Evolutionary conservation across 2,888 invertebrate species (phyloP).

Genomic region (Drosophila vallismaia): DNA sequence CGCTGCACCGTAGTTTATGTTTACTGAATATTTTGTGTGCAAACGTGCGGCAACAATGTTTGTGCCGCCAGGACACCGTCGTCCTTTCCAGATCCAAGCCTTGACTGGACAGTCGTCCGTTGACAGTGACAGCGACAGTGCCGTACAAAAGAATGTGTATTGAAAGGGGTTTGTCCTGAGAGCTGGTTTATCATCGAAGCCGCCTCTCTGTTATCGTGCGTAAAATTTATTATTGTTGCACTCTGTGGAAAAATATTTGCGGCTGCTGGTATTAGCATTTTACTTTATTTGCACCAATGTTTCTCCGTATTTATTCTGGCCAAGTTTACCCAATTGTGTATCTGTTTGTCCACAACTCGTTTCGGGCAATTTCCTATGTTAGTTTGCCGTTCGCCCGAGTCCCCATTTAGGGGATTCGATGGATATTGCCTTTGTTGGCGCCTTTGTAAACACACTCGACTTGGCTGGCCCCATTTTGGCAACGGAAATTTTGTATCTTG

Average conservation of each 20-base stretch:
- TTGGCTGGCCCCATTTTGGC: slow-evolving; percentile 26
- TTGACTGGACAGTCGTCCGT: slow-evolving; percentile 19
- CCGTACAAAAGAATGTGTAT: neutral
- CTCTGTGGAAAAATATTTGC: slow-evolving; percentile 61
- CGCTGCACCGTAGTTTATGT: slow-evolving; percentile 55
- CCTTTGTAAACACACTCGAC: slow-evolving; percentile 38
- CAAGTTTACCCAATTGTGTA: slow-evolving; percentile 45
- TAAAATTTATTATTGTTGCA: slow-evolving; percentile 64
- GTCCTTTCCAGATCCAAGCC: slow-evolving; percentile 15
- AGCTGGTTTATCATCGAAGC: slow-evolving; percentile 30
- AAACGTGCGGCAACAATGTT: slow-evolving; percentile 59
- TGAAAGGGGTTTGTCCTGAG: neutral
- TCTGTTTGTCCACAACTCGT: slow-evolving; percentile 39
- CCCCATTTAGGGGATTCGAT: neutral
- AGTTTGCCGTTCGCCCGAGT: neutral
- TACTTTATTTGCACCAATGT: slow-evolving; percentile 48
- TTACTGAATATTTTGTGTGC: slow-evolving; percentile 57
- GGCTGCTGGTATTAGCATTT: slow-evolving; percentile 56
- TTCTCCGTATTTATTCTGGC: slow-evolving; percentile 32
- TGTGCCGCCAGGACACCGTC: slow-evolving; percentile 36
- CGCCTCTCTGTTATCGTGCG: slow-evolving; percentile 38
- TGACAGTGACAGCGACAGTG: slow-evolving; percentile 47
- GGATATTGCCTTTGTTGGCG: slow-evolving; percentile 27
- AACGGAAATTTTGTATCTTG: slow-evolving; percentile 25
- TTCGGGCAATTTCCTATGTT: slow-evolving; percentile 31